Conservation (phyloP, 2,888 invertebrate genomes). For the Drosophila formosana region DNA sequence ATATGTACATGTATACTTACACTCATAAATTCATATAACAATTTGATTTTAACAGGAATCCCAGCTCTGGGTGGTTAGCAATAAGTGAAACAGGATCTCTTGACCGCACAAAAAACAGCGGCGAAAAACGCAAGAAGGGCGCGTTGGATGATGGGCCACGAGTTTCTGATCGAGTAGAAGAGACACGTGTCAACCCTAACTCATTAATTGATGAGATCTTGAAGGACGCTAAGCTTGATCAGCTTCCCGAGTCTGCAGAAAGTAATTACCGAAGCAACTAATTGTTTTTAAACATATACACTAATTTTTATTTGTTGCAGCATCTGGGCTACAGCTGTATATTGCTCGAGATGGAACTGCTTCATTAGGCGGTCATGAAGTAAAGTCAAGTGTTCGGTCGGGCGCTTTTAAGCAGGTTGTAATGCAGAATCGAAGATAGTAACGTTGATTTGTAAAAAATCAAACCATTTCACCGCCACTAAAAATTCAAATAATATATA, state of each 20-base stretch:
- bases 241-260: conserved; percentile 92
- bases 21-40: too few species aligned
- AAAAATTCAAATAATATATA: conserved; percentile 29
- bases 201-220: conserved; percentile 96
- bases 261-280: conserved; percentile 87
- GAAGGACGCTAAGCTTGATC: conserved; percentile 93
- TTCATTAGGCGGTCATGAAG: conserved; percentile 93
- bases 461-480: conserved; percentile 24
- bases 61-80: conserved; percentile 91
- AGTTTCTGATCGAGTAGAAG: conserved; percentile 92
- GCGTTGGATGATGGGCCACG: conserved; percentile 86
- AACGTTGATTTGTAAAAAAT: conserved; percentile 79
- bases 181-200: conserved; percentile 96
- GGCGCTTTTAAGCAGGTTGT: conserved; percentile 91
- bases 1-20: too few species aligned
- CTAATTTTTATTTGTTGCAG: conserved; percentile 86
- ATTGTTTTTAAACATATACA: too few species aligned
- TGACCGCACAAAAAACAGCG: conserved; percentile 92
- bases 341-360: conserved; percentile 96
- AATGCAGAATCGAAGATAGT: conserved; percentile 91
- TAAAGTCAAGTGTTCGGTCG: conserved; percentile 91
- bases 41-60: conserved; percentile 88
- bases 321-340: conserved; percentile 95
- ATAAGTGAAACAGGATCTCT: conserved; percentile 94
- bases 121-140: conserved; percentile 90